A percentile compares a stretch with the other conserved stretches of the same genome.
Conservation (phyloP, 2,888 invertebrate genomes). For the Cryptus viduatorius region DNA sequence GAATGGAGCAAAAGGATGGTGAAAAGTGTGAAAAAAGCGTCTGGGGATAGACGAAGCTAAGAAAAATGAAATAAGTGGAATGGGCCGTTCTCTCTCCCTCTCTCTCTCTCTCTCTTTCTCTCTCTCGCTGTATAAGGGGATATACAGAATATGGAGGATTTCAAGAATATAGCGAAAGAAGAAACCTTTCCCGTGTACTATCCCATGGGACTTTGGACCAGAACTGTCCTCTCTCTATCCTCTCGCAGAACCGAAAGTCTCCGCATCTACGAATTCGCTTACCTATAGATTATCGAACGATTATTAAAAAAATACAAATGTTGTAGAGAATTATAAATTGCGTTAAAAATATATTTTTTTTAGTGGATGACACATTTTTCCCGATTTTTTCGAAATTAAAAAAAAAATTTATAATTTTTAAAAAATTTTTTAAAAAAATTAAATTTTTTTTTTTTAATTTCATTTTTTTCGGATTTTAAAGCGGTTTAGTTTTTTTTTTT, state of each 20-base stretch:
- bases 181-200: neutral
- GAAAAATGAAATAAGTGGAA: conserved; percentile 47
- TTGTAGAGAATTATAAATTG: too few relatives aligned
- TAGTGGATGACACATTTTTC: too few relatives aligned
- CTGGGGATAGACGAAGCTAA: conserved; percentile 47
- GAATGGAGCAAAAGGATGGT: conserved; percentile 4
- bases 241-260: neutral
- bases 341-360: too few relatives aligned
- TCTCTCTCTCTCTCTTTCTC: neutral
- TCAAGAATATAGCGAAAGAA: neutral
- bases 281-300: neutral
- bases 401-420: too few relatives aligned
- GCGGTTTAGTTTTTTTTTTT: neutral
- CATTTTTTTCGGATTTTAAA: neutral
- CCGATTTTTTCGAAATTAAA: too few relatives aligned
- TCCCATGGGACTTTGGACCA: neutral
- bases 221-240: neutral
- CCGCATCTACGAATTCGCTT: neutral
- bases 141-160: neutral
- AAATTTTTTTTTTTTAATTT: neutral
- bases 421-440: too few relatives aligned
- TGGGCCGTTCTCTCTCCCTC: conserved; percentile 6
- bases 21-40: conserved; percentile 47
- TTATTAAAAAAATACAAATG: neutral
- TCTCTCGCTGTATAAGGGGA: neutral